Base-by-base conservation (phyloP, 2,888 invertebrate genomes). In the Nesidiocoris tenuis region DNA sequence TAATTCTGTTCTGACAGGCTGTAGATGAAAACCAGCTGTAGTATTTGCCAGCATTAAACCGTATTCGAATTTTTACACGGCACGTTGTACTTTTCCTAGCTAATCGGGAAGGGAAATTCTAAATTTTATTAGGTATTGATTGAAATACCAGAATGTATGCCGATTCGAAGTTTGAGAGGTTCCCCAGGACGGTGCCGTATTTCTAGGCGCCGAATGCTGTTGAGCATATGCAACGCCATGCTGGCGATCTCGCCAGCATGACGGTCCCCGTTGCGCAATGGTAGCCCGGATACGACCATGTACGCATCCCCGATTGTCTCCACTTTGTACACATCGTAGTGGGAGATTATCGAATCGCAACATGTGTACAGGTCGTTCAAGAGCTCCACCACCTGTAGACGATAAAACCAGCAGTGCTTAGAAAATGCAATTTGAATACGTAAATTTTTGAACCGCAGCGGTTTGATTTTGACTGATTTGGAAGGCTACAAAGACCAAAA, bases 281-380 rank as follows among this genome's bases (percentile, higher is more conserved):
- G 93, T 0, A 93, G 83, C 0, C 93, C 93, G 12, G 91, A 91
- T 0, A 91, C 91, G 24, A 93, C 92, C 93, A 85, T 85, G 82
- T 93, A 93, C 0, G 92, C 92, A 81, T 93, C 93, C 0, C 92
- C 92, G 81, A 93, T 92, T 0, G 92, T 93, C 82, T 93, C 92
- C 77, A 95, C 93, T 87, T 96, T 96, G 83, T 93, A 93, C 2
- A 93, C 93, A 82, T 94, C 93, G 83, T 93, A 95, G 83, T 90
- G 89, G 0, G 92, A 92, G 81, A 95, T 93, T 77, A 95, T 93
- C 0, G 92, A 90, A 82, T 95, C 95, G 82, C 94, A 95, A 80
- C 91, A 90, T 0, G 95, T 94, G 84, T 95, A 95, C 67, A 95
- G 85, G 82, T 94, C 94, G 82, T 95, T 95, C 61, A 95, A 85